Base-by-base conservation (phyloP, 30 jellyfish, hydroid and myxozoan species). In the Pelagia noctiluca region DNA sequence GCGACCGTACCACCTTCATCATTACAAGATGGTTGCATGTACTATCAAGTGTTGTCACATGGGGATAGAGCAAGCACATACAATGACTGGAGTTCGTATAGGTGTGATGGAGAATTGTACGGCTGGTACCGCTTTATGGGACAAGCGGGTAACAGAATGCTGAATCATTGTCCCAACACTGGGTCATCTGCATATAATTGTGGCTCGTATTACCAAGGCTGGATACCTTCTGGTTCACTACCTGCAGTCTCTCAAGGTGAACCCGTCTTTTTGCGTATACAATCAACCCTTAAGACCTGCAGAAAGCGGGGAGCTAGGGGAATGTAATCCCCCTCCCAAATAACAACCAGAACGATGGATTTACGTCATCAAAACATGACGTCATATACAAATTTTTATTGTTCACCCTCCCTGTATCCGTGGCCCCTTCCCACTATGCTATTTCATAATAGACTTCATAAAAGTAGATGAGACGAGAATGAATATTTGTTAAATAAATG, bases 171-270 rank as follows among this genome's bases (percentile, higher is more conserved):
- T 22, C 89, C 83, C 57, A 38, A 35, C 29, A n/a, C 37, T 18
- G 60, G 75, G 25, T 24, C 88, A 48, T 16, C 46, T 38, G 90
- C 73, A 1, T 81, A 77, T 35, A 32, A 80, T 16, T 88, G 97
- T 35, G 94, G 97, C 48, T 86, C 97, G 18, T 61, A 80, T 21
- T 81, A 64, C 36, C 91, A 93, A 19, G 97, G 97, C 31, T 88
- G 97, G 97, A 78, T 88, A 64, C 28, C 68, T 8, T 19, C 68
- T 25, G 94, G 63, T 25, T 29, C 63, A 19, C 96, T 76, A 76
- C 96, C 96, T 16, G 33, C 89, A 31, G 61, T 78, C 2, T 82
- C 74, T 37, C 86, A 88, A 25, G 97, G 79, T 13, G 53, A 8
- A 52, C n/a, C n/a, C n/a, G n/a, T n/a, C n/a, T n/a, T n/a, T n/a